These are phyloP conservation scores for Dasysyrphus albostriatus DNA, from an alignment of 2,888 invertebrate genomes.

Conservation along the genomic window DNA sequence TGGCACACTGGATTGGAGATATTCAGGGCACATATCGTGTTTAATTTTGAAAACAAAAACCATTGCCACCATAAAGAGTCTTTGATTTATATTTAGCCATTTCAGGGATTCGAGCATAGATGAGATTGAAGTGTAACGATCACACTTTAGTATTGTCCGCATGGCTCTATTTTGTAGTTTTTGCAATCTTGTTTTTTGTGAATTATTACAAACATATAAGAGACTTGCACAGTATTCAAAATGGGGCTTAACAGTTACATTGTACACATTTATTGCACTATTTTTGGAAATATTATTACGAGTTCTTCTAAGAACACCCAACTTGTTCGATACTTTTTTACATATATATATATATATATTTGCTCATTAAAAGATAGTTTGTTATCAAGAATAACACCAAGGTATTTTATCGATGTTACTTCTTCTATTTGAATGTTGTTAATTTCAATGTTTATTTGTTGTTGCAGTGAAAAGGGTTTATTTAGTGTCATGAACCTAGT, in stretches of 20 bases:
- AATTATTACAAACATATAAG: not conserved
- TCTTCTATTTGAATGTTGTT: not conserved
- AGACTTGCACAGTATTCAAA: not conserved
- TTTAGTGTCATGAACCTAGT: not conserved
- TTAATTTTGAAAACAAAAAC: too few species aligned
- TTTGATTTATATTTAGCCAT: too few species aligned
- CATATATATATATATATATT: not conserved
- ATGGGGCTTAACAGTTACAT: not conserved
- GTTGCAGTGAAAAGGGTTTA: not conserved
- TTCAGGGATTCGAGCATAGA: too few species aligned
- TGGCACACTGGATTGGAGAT: too few species aligned
- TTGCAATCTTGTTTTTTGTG: too few species aligned
- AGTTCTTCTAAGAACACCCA: not conserved
- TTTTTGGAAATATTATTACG: not conserved
- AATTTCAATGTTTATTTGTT: not conserved
- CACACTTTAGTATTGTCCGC: too few species aligned
- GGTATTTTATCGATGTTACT: not conserved
- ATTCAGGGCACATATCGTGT: too few species aligned
- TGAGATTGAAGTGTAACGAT: too few species aligned
- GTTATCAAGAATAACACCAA: not conserved
- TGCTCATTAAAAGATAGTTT: not conserved
- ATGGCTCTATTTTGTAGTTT: not conserved
- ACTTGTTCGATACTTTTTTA: not conserved
- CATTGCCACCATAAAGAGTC: too few species aligned
- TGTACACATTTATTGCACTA: not conserved